Evolutionary conservation across 2,888 invertebrate genomes (phyloP).

Genomic region (Metacarcinus magister): DNA sequence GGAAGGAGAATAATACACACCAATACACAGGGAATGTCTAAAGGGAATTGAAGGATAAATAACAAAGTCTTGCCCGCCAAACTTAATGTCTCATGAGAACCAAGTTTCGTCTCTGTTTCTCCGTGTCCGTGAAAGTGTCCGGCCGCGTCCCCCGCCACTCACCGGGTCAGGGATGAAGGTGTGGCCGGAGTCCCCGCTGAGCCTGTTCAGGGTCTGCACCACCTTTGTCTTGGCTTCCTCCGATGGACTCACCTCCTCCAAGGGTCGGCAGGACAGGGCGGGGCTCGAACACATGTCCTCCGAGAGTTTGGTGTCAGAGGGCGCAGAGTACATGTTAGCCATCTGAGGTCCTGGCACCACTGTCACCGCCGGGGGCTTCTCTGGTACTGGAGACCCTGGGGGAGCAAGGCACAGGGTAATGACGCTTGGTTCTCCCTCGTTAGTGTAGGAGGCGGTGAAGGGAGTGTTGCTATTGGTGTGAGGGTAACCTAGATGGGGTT

Average conservation of each 20-base stretch:
- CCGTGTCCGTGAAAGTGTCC: neutral
- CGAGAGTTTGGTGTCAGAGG: conserved; percentile 67
- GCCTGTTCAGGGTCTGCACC: conserved; percentile 64
- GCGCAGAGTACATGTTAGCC: conserved; percentile 70
- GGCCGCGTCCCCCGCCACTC: neutral
- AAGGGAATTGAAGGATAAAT: neutral
- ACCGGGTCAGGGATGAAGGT: conserved; percentile 75
- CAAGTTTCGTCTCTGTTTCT: neutral
- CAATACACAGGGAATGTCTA: neutral
- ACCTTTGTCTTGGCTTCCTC: conserved; percentile 59
- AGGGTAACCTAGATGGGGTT: neutral
- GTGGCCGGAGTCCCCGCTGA: conserved; percentile 68
- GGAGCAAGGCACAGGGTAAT: neutral
- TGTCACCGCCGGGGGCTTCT: conserved; percentile 66
- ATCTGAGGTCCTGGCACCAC: conserved; percentile 59
- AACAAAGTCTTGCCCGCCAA: neutral
- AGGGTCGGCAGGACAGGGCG: conserved; percentile 58
- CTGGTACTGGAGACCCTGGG: conserved; percentile 70
- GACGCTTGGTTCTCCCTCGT: neutral
- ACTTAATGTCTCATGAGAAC: neutral
- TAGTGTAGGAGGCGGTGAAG: neutral
- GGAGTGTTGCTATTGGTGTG: neutral
- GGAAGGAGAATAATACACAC: neutral
- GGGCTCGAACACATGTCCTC: conserved; percentile 57
- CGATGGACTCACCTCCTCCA: conserved; percentile 62